phyloP scores from a whole-genome alignment of 2,113 vertebrate genomes.

The Mobula hypostoma region DNA sequence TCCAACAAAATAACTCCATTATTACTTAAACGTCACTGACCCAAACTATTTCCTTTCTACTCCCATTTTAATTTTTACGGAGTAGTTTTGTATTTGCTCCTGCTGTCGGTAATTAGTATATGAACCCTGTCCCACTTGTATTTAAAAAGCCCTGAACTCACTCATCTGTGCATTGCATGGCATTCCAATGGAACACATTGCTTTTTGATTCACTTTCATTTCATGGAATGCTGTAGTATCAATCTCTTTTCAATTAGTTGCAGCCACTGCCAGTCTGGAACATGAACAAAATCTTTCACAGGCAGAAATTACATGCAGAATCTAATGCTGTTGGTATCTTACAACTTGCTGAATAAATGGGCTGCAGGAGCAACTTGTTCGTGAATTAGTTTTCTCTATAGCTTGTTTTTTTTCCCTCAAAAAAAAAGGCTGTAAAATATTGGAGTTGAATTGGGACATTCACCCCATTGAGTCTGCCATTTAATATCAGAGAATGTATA shows the following conservation, averaged over 20 bases:
- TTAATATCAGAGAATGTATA: too few relatives aligned
- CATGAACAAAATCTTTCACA: background rate
- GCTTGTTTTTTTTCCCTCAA: background rate
- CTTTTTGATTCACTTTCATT: background rate
- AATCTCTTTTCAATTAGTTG: background rate
- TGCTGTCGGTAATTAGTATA: background rate
- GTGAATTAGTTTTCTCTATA: background rate
- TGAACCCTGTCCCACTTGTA: background rate
- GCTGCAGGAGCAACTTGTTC: background rate
- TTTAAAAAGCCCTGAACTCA: background rate
- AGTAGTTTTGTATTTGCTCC: background rate
- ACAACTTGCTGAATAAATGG: background rate
- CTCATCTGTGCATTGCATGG: too few relatives aligned
- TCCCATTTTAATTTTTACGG: background rate
- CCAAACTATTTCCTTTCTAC: background rate
- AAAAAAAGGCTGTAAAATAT: background rate
- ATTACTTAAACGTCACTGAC: too few relatives aligned
- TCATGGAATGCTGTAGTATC: background rate
- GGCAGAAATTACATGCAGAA: background rate
- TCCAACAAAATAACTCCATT: too few relatives aligned
- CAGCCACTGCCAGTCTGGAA: background rate
- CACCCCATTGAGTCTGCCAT: too few relatives aligned
- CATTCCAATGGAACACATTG: too few relatives aligned
- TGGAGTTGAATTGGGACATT: too few relatives aligned
- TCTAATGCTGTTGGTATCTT: background rate